Percentiles rank a stretch among this genome's conserved stretches.
phyloP scores from a whole-genome alignment of 2,797 vertebrate genomes.

The Megaceryle alcyon region DNA sequence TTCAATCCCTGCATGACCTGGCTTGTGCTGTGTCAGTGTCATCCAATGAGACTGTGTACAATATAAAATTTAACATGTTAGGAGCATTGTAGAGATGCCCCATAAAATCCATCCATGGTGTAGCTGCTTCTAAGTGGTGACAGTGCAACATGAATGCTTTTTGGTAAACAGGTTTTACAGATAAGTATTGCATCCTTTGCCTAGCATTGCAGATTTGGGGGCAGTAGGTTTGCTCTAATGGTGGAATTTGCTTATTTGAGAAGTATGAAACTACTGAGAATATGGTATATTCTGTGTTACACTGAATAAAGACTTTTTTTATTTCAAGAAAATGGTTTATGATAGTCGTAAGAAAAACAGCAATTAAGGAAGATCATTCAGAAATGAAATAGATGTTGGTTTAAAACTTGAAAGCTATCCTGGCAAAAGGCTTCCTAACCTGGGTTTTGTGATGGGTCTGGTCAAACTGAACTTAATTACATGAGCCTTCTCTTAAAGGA shows the following conservation, averaged over 20 bases:
- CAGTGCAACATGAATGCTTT: neutral
- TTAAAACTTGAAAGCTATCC: conserved; percentile 6
- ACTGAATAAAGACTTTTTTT: neutral
- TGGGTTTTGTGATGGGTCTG: neutral
- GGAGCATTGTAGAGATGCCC: neutral
- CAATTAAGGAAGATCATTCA: conserved; percentile 61
- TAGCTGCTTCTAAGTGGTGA: neutral
- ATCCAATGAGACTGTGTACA: neutral
- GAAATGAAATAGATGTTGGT: conserved; percentile 77
- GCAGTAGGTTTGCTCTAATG: neutral
- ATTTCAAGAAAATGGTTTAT: conserved; percentile 74
- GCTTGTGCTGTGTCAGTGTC: neutral
- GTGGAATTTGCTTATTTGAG: neutral
- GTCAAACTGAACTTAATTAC: conserved; percentile 6
- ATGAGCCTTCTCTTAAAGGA: neutral
- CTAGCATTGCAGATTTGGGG: neutral
- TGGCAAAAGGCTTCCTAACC: neutral
- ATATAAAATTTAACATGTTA: neutral
- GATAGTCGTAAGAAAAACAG: conserved; percentile 67
- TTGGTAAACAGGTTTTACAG: neutral
- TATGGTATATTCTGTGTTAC: conserved; percentile 31
- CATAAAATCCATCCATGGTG: fast-evolving
- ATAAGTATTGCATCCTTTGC: neutral
- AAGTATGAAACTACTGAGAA: neutral
- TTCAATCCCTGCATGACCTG: fast-evolving